Percentiles rank a stretch among this genome's conserved stretches.
phyloP scores from a whole-genome alignment of 37 sponge, comb jelly and placozoan genomes.

The Axinella damicornis region DNA sequence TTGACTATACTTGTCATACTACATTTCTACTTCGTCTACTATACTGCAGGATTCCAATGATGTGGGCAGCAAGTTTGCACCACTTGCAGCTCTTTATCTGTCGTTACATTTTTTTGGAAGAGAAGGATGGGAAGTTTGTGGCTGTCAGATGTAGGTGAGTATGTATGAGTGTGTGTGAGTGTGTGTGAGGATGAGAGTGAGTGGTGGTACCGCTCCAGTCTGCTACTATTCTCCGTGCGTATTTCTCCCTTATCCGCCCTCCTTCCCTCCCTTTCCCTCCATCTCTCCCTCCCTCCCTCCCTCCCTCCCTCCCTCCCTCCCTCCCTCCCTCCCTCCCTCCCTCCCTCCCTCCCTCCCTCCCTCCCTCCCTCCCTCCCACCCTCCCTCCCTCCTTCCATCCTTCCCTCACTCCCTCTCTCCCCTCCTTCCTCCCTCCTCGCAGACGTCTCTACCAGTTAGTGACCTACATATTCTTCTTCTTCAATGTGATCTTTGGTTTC shows the following conservation, averaged over 20 bases:
- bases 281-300: no score
- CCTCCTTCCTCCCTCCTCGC: neutral
- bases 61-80: constrained; percentile 48
- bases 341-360: neutral
- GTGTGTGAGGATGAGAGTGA: neutral
- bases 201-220: neutral
- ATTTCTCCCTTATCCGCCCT: no score
- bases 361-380: neutral
- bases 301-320: neutral
- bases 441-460: constrained; percentile 15
- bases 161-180: constrained; percentile 8
- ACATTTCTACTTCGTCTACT: neutral
- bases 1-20: no score
- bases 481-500: constrained; percentile 39
- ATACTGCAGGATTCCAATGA: constrained; percentile 40
- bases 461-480: constrained; percentile 34
- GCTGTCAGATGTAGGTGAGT: constrained; percentile 14
- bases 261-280: no score
- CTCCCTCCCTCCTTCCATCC: neutral
- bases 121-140: neutral
- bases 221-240: no score
- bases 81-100: constrained; percentile 37
- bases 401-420: no score
- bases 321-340: neutral
- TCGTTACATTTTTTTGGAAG: constrained; percentile 24